phyloP scores from a whole-genome alignment of 1,140 invertebrate species.

The Calycopis cecrops region DNA sequence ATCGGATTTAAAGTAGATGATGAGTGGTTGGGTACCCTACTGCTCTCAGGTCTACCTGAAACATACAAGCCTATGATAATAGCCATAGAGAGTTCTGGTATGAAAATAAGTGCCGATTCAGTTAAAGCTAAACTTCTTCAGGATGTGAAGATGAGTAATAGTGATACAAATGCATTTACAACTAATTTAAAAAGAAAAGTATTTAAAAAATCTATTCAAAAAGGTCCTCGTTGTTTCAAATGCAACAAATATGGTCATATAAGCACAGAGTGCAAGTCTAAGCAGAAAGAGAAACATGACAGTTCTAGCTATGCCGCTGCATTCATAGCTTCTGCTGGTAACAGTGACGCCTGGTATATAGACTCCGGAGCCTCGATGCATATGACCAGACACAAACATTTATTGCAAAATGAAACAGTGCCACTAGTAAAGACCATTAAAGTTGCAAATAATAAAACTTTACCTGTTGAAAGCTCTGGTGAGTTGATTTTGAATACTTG shows the following conservation, averaged over 20 bases:
- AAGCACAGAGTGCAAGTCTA: constrained; percentile 27
- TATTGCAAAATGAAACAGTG: constrained; percentile 16
- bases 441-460: constrained; percentile 27
- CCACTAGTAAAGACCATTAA: constrained; percentile 21
- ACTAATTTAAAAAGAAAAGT: constrained; percentile 18
- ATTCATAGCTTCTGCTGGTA: neutral
- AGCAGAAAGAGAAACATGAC: constrained; percentile 12
- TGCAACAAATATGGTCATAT: constrained; percentile 36
- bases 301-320: constrained; percentile 6
- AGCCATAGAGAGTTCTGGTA: constrained; percentile 34
- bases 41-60: constrained; percentile 48
- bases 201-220: constrained; percentile 14
- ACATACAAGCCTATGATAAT: constrained; percentile 56
- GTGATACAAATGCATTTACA: constrained; percentile 24
- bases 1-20: too few relatives aligned
- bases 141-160: constrained; percentile 27
- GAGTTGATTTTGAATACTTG: constrained; percentile 20
- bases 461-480: constrained; percentile 26
- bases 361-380: constrained; percentile 27
- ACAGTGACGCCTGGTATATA: constrained; percentile 15
- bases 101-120: constrained; percentile 36
- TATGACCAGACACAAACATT: constrained; percentile 26
- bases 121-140: constrained; percentile 53
- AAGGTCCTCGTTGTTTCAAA: constrained; percentile 29
- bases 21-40: too few relatives aligned